phyloP scores from a whole-genome alignment of 2,888 invertebrate species.

The Unio delphinus region DNA sequence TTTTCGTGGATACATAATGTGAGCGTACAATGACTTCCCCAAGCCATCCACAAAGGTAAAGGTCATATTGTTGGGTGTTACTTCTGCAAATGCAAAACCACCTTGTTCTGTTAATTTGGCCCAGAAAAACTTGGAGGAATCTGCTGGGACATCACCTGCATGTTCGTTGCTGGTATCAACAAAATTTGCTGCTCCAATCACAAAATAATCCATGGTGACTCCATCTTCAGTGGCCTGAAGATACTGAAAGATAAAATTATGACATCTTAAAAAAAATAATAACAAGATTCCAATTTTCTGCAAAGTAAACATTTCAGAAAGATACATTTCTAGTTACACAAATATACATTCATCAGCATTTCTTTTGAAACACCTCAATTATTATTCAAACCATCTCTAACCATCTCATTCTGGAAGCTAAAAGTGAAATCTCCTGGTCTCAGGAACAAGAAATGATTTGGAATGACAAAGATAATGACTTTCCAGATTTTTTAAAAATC shows the following conservation, averaged over 20 bases:
- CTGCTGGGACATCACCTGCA: slow-evolving; percentile 55
- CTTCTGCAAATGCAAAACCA: slow-evolving; percentile 66
- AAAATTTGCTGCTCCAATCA: slow-evolving; percentile 72
- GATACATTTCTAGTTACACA: too few relatives aligned
- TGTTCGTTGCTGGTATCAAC: slow-evolving; percentile 66
- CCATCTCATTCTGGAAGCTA: too few relatives aligned
- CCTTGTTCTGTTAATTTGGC: slow-evolving; percentile 66
- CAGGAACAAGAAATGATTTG: too few relatives aligned
- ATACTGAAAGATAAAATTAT: slow-evolving; percentile 46
- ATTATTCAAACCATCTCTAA: too few relatives aligned
- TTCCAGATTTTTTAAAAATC: too few relatives aligned
- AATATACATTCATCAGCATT: too few relatives aligned
- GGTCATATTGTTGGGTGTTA: slow-evolving; percentile 56
- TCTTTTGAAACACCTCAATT: too few relatives aligned
- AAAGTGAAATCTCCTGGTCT: too few relatives aligned
- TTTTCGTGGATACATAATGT: slow-evolving; percentile 43
- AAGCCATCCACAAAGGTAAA: slow-evolving; percentile 57
- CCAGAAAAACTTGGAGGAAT: slow-evolving; percentile 65
- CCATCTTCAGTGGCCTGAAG: slow-evolving; percentile 44
- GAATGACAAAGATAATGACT: too few relatives aligned
- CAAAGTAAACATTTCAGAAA: too few relatives aligned
- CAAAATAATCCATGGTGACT: slow-evolving; percentile 69
- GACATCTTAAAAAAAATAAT: background rate
- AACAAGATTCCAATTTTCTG: background rate
- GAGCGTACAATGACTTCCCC: slow-evolving; percentile 49